Percentiles rank a stretch among this genome's conserved stretches.
Evolutionary conservation across 2,113 vertebrate genomes (phyloP).

Genomic region (Jacana jacana): DNA sequence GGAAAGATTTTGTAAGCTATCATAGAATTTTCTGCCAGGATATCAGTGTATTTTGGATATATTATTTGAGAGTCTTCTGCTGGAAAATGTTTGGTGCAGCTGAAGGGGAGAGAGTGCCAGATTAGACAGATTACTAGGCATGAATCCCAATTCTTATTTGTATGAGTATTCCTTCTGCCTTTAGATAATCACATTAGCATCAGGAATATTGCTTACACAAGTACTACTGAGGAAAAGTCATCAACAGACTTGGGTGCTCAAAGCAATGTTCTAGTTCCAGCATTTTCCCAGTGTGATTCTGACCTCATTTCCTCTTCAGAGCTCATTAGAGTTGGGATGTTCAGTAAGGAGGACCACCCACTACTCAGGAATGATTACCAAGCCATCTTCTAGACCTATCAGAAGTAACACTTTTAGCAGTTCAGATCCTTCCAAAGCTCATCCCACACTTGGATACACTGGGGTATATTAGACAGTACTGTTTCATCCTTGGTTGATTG

Average conservation of each 20-base stretch:
- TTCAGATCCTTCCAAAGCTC: not conserved
- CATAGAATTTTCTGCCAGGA: not conserved
- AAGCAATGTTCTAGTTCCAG: not conserved
- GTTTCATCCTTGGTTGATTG: not conserved
- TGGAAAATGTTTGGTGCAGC: conserved; percentile 9
- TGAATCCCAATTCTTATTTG: conserved; percentile 19
- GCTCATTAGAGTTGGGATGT: not conserved
- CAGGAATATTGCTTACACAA: conserved; percentile 24
- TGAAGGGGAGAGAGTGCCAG: conserved; percentile 25
- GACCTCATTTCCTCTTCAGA: not conserved
- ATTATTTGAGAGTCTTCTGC: not conserved
- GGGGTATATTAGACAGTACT: not conserved
- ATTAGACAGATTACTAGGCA: conserved; percentile 33
- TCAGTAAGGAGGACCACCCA: not conserved
- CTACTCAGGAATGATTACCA: not conserved
- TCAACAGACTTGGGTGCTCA: not conserved
- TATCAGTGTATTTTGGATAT: not conserved
- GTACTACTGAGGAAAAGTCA: conserved; percentile 19
- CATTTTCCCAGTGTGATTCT: not conserved
- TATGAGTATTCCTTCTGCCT: conserved; percentile 21
- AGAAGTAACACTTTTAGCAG: not conserved
- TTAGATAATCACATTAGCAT: conserved; percentile 41
- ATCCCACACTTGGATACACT: not conserved
- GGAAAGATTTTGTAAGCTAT: not conserved
- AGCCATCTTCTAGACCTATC: not conserved